These are phyloP conservation scores for Hoplostethus atlanticus DNA, from an alignment of 2,797 vertebrate species.

Conservation along the genomic window DNA sequence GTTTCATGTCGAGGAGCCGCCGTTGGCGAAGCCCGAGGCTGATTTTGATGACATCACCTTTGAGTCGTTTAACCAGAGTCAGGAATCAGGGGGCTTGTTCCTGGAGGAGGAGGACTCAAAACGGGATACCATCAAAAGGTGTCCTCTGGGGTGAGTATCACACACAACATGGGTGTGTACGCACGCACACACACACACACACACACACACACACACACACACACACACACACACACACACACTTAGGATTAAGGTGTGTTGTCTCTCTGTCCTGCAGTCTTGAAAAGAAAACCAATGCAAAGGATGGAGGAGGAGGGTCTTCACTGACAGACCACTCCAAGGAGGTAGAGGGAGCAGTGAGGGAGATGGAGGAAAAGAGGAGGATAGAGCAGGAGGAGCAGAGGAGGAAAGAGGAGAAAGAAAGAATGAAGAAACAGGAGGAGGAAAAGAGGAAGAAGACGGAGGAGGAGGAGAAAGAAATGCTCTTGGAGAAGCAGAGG, in stretches of 20 bases:
- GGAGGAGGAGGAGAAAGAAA: neutral
- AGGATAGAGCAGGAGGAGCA: slow-evolving; percentile 46
- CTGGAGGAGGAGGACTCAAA: slow-evolving; percentile 74
- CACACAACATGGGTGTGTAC: neutral
- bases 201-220: slow-evolving; percentile 25
- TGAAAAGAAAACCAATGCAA: slow-evolving; percentile 70
- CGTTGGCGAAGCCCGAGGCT: slow-evolving; percentile 65
- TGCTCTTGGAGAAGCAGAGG: slow-evolving; percentile 37
- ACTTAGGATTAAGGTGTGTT: slow-evolving; percentile 55
- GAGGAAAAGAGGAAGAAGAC: slow-evolving; percentile 40
- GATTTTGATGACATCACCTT: slow-evolving; percentile 66
- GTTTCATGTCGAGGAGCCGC: slow-evolving; percentile 43
- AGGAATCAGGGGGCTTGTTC: slow-evolving; percentile 66
- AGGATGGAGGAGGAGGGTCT: slow-evolving; percentile 40
- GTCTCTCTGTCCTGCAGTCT: slow-evolving; percentile 78
- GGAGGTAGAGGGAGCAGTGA: slow-evolving; percentile 45
- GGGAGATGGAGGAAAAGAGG: slow-evolving; percentile 22
- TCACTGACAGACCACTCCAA: slow-evolving; percentile 37
- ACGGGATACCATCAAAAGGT: slow-evolving; percentile 76
- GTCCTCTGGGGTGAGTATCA: slow-evolving; percentile 77
- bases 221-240: slow-evolving; percentile 25
- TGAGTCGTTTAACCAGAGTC: slow-evolving; percentile 54
- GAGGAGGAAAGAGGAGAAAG: slow-evolving; percentile 36
- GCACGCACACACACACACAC: slow-evolving; percentile 17
- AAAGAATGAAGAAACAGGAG: slow-evolving; percentile 22